Evolutionary conservation across 2,888 invertebrate genomes (phyloP).

Genomic region (Oscheius sp.): DNA sequence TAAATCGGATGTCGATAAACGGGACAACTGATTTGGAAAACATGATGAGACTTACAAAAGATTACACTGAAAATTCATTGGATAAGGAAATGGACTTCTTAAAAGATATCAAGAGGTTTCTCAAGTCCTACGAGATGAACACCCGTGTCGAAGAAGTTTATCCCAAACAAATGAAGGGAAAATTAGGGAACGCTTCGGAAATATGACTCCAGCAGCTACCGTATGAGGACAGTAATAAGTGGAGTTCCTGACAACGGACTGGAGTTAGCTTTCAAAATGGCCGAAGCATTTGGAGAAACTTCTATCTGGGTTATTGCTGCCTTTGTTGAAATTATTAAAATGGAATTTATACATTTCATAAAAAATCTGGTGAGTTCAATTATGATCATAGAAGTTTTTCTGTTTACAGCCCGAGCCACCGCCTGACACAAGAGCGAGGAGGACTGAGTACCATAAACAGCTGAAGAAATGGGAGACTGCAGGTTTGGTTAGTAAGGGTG

Average conservation of each 20-base stretch:
- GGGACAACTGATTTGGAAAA: not conserved
- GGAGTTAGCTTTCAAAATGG: not conserved
- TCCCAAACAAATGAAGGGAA: not conserved
- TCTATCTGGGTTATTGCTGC: not conserved
- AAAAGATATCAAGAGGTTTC: not conserved
- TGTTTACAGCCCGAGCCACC: not conserved
- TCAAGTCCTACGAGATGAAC: not conserved
- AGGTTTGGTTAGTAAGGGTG: not conserved
- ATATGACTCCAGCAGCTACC: not conserved
- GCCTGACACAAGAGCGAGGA: not conserved
- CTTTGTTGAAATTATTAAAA: not conserved
- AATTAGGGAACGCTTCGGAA: not conserved
- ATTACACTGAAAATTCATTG: not conserved
- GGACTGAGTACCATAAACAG: not conserved
- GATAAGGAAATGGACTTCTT: not conserved
- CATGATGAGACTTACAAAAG: not conserved
- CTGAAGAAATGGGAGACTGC: not conserved
- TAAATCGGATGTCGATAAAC: constrained; percentile 1
- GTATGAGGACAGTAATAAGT: not conserved
- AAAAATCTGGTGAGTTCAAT: not conserved
- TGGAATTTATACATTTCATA: not conserved
- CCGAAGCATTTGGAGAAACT: not conserved
- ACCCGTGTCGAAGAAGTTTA: not conserved
- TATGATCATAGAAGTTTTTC: not conserved
- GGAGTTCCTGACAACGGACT: not conserved